Conservation (phyloP, 2,113 vertebrate genomes). For the Laterallus jamaicensis region DNA sequence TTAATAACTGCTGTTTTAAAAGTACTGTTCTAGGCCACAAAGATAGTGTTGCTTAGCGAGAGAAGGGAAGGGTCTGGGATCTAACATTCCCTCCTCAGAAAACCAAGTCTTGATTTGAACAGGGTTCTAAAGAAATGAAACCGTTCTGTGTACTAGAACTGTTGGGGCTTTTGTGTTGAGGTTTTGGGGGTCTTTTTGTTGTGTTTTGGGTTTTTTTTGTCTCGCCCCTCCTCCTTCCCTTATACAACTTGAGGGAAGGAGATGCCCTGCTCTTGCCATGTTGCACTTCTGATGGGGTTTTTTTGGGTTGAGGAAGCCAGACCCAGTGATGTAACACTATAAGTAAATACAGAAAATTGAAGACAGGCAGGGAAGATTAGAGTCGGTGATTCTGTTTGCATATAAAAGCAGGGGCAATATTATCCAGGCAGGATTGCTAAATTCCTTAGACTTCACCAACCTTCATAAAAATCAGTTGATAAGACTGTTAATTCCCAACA, state of each 20-base stretch:
- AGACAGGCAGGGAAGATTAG: neutral
- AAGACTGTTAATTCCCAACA: neutral
- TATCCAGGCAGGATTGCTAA: neutral
- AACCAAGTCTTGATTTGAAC: conserved; percentile 21
- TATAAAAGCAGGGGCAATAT: neutral
- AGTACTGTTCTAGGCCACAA: conserved; percentile 49
- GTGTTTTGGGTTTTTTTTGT: neutral
- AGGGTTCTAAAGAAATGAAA: conserved; percentile 16
- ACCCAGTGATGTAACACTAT: neutral
- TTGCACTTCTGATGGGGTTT: neutral
- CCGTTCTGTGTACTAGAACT: neutral
- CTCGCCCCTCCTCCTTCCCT: neutral
- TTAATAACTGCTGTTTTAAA: conserved; percentile 66
- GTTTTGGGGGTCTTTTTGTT: neutral
- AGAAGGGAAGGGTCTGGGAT: conserved; percentile 41
- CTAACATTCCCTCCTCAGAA: conserved; percentile 15
- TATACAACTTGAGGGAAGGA: neutral
- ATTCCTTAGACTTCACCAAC: conserved; percentile 10
- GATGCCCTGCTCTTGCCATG: neutral
- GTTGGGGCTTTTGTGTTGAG: neutral
- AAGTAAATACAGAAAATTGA: neutral
- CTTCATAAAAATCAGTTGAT: neutral
- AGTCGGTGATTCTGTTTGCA: neutral
- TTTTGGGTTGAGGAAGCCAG: neutral
- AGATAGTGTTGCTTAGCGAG: conserved; percentile 36